A percentile compares a stretch with the other conserved stretches of the same genome.
Conservation (phyloP, 1,140 invertebrate species). For the Diorhabda sublineata region DNA sequence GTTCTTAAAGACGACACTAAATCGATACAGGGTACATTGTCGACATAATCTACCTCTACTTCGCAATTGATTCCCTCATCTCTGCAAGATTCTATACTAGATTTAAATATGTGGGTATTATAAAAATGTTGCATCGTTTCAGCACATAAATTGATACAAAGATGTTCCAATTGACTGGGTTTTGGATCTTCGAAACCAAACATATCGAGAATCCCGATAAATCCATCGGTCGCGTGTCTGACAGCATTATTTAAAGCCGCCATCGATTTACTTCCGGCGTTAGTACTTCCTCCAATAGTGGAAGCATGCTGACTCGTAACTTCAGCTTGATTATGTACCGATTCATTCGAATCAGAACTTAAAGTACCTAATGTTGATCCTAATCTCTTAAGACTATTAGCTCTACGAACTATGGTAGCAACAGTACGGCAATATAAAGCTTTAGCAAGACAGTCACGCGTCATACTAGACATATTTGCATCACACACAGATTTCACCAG, state of each 20-base stretch:
- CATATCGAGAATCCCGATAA: constrained; percentile 93
- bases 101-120: constrained; percentile 95
- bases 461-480: constrained; percentile 79
- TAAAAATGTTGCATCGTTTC: constrained; percentile 98
- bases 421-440: constrained; percentile 91
- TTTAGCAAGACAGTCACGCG: constrained; percentile 84
- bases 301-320: constrained; percentile 77
- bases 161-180: constrained; percentile 84
- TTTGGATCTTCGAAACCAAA: constrained; percentile 92
- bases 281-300: constrained; percentile 62
- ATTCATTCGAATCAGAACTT: constrained; percentile 87
- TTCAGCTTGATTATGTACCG: constrained; percentile 82
- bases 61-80: constrained; percentile 91
- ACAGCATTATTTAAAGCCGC: constrained; percentile 87
- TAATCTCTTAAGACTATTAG: constrained; percentile 85
- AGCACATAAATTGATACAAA: constrained; percentile 92
- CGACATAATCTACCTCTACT: constrained; percentile 88
- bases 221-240: constrained; percentile 88
- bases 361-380: constrained; percentile 84
- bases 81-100: constrained; percentile 85
- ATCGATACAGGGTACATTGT: constrained; percentile 94
- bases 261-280: constrained; percentile 85
- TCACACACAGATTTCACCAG: constrained; percentile 79
- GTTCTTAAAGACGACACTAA: constrained; percentile 89
- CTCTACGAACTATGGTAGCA: constrained; percentile 87